Conservation (phyloP, 1,140 invertebrate species). For the Monochamus saltuarius region DNA sequence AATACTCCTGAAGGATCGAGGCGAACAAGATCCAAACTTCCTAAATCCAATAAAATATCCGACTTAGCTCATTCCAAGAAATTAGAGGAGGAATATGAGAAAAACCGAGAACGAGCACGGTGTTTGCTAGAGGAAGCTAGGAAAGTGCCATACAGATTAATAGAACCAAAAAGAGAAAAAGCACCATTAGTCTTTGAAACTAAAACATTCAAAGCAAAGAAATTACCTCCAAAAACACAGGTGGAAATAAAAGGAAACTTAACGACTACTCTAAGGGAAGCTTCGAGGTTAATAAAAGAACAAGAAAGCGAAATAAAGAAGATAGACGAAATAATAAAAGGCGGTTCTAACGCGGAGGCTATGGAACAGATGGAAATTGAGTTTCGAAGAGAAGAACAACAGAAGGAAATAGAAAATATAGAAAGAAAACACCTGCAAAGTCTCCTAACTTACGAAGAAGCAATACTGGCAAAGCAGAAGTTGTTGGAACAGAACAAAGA, state of each 20-base stretch:
- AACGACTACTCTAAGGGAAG: conserved; percentile 54
- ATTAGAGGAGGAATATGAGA: conserved; percentile 47
- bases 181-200: conserved; percentile 2
- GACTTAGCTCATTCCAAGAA: conserved; percentile 46
- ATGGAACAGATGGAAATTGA: conserved; percentile 52
- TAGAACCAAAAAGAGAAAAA: conserved; percentile 45
- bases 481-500: conserved; percentile 53
- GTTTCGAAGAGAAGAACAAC: conserved; percentile 52
- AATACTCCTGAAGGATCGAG: conserved; percentile 36
- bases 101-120: conserved; percentile 54
- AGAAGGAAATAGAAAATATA: conserved; percentile 54
- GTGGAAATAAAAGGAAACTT: conserved; percentile 53
- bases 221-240: conserved; percentile 30
- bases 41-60: conserved; percentile 24
- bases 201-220: conserved; percentile 26
- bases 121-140: conserved; percentile 50
- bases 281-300: conserved; percentile 51
- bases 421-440: conserved; percentile 59
- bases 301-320: conserved; percentile 57
- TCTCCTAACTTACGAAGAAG: conserved; percentile 59
- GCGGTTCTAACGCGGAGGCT: conserved; percentile 50
- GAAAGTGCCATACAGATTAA: conserved; percentile 31
- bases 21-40: conserved; percentile 8
- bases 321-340: conserved; percentile 54
- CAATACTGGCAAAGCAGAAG: conserved; percentile 56